A percentile compares a stretch with the other conserved stretches of the same genome.
These are phyloP conservation scores for Pristionchus japonicus DNA, from an alignment of 2,888 invertebrate species.

Conservation along the genomic window DNA sequence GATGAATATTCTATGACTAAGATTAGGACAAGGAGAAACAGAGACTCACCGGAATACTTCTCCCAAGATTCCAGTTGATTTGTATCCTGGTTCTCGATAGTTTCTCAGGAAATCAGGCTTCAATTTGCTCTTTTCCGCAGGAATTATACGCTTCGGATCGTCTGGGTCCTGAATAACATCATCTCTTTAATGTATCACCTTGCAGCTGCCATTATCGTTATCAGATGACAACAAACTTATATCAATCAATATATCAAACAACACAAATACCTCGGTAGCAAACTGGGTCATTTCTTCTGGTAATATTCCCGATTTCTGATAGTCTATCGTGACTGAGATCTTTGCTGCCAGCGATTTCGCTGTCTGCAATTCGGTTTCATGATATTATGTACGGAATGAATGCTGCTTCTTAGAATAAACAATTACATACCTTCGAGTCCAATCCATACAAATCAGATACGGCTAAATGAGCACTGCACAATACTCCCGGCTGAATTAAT, in stretches of 20 bases:
- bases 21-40: background rate
- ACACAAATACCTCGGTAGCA: background rate
- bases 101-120: slow-evolving; percentile 64
- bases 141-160: slow-evolving; percentile 21
- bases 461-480: slow-evolving; percentile 74
- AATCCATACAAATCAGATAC: slow-evolving; percentile 73
- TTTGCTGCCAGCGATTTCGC: slow-evolving; percentile 64
- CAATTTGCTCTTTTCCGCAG: slow-evolving; percentile 55
- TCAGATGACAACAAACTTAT: background rate
- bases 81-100: no score
- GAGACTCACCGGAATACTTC: slow-evolving; percentile 68
- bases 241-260: background rate
- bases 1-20: background rate
- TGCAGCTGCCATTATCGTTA: background rate
- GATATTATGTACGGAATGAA: background rate
- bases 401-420: background rate
- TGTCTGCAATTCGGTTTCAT: background rate
- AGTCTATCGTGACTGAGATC: slow-evolving; percentile 73
- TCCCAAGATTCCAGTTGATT: slow-evolving; percentile 68
- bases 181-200: background rate
- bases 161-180: background rate
- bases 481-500: slow-evolving; percentile 56
- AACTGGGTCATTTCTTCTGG: slow-evolving; percentile 51
- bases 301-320: slow-evolving; percentile 74
- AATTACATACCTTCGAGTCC: slow-evolving; percentile 53